Percentiles rank a stretch among this genome's conserved stretches.
phyloP scores from a whole-genome alignment of 2,113 vertebrate species.

The Eulemur rufifrons region DNA sequence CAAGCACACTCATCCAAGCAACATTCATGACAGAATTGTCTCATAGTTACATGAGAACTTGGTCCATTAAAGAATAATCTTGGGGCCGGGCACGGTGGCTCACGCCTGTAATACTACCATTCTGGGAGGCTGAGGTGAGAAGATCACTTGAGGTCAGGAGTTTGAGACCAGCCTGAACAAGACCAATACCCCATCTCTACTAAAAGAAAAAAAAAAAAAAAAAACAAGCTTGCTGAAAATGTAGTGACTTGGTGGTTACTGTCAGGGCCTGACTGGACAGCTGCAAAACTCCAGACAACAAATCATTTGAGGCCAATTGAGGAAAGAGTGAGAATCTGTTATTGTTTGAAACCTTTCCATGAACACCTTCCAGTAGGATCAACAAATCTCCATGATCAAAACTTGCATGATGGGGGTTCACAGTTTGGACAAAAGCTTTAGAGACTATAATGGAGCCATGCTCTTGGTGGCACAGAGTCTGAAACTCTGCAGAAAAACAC shows the following conservation, averaged over 20 bases:
- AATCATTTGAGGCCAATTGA: neutral
- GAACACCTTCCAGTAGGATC: neutral
- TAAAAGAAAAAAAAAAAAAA: neutral
- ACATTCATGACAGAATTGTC: neutral
- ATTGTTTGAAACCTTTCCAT: neutral
- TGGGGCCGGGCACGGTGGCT: neutral
- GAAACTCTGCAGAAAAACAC: neutral
- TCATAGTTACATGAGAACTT: neutral
- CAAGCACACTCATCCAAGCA: neutral
- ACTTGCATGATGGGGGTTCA: neutral
- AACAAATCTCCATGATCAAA: conserved; percentile 4
- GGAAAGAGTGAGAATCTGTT: neutral
- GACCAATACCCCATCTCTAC: too few species aligned
- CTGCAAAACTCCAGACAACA: neutral
- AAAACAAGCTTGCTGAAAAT: neutral
- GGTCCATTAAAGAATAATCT: neutral
- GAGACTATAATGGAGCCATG: neutral
- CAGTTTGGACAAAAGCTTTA: neutral
- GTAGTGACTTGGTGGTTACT: neutral
- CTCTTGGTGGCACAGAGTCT: neutral
- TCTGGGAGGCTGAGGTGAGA: too few species aligned
- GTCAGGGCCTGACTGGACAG: neutral
- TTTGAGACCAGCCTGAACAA: too few species aligned
- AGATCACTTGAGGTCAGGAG: too few species aligned
- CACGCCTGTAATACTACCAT: too few species aligned